Base-by-base conservation (phyloP, 2,888 invertebrate species). In the Acholoe squamosa region DNA sequence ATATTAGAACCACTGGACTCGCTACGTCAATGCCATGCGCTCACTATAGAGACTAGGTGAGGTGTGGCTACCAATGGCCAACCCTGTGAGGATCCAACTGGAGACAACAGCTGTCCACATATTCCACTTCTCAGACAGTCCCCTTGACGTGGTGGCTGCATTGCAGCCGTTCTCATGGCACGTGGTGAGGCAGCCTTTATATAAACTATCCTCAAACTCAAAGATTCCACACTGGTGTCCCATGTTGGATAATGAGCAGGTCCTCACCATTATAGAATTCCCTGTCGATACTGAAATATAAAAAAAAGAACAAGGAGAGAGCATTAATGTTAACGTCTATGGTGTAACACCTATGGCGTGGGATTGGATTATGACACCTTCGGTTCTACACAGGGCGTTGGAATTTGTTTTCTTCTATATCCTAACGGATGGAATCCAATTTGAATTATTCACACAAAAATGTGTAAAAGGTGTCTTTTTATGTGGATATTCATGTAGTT, bases 221-320 rank as follows among this genome's bases (percentile, higher is more conserved):
- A 97, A 97, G 34, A 95, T 95, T 0, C 96, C 96, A 93, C 96
- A 97, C 93, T 96, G 96, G 90, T 96, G 96, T 93, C 96, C 96
- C 95, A 96, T 96, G 89, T 96, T 96, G 91, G 96, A 95, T 92
- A 96, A 93, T 19, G 96, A 95, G 92, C 96, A 97, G 22, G 96
- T 95, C 84, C 96, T 95, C 54, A 96, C 96, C 43, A 96, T 95
- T 93, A 96, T 93, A 89, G 95, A 95, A 90, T 95, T 95, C 12
- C 95, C 94, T 28, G 95, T 96, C 10, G 92, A 91, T 54, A 93
- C 96, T 96, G 94, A 12, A 93, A 93, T 77, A 77, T 84, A 84
- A 91, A 67, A 88, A 67, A 25, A 56, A 43, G 31, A 10, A 43
- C 5, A 43, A 43, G 43, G n/a, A n/a, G n/a, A n/a, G n/a, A n/a